Evolutionary conservation across 2,113 vertebrate species (phyloP).

Genomic region (Leptosomus discolor): DNA sequence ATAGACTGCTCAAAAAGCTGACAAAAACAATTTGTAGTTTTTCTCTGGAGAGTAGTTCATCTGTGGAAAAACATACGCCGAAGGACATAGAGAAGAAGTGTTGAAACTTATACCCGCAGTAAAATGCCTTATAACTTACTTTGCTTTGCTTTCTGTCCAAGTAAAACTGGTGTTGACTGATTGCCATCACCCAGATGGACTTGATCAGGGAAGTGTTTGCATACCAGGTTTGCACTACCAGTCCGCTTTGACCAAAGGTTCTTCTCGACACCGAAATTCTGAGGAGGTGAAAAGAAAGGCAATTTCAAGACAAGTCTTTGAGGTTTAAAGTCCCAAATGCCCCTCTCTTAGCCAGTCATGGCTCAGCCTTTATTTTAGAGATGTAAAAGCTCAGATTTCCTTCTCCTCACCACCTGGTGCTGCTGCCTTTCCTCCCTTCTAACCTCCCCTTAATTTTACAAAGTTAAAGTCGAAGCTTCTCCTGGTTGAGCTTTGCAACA

Average conservation of each 20-base stretch:
- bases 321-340: neutral
- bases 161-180: conserved; percentile 99
- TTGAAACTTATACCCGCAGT: neutral
- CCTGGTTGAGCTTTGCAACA: neutral
- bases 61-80: neutral
- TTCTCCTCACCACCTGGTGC: neutral
- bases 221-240: conserved; percentile 97
- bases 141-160: conserved; percentile 97
- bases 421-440: neutral
- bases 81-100: neutral
- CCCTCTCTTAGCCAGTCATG: neutral
- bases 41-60: neutral
- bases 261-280: conserved; percentile 90
- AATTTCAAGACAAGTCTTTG: neutral
- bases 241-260: conserved; percentile 90
- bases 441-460: neutral
- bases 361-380: neutral
- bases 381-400: neutral
- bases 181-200: conserved; percentile 99
- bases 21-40: neutral
- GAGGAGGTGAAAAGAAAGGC: neutral
- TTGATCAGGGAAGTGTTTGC: conserved; percentile 97
- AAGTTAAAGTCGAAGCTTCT: neutral
- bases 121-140: conserved; percentile 76
- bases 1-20: neutral